Conservation (phyloP, 2,797 vertebrate genomes). For the Clamator glandarius region DNA sequence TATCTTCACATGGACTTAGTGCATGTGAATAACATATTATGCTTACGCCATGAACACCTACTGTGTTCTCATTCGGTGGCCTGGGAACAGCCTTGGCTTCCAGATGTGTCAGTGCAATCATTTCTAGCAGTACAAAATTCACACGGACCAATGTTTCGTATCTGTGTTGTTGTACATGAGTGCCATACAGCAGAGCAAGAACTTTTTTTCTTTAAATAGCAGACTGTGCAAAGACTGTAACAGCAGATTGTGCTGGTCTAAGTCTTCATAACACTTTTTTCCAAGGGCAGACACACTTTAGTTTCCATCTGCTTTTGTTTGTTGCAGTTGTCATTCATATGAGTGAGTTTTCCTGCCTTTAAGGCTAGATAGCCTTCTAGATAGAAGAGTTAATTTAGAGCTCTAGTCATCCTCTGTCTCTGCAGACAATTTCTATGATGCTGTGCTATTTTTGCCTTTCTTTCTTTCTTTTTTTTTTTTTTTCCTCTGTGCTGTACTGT, state of each 20-base stretch:
- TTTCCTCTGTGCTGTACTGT: background rate
- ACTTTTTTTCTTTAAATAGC: background rate
- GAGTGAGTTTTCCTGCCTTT: background rate
- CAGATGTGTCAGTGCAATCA: background rate
- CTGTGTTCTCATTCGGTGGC: background rate
- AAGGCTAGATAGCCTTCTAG: background rate
- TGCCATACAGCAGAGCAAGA: background rate
- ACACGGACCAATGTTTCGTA: background rate
- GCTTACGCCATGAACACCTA: background rate
- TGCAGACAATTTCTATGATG: background rate
- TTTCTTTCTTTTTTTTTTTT: background rate
- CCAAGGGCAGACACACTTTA: background rate
- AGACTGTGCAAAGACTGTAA: background rate
- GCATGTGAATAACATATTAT: background rate
- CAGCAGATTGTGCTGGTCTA: background rate
- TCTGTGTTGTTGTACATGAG: background rate
- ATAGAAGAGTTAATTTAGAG: background rate
- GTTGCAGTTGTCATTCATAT: background rate
- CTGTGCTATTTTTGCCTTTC: background rate
- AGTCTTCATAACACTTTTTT: background rate
- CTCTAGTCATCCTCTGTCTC: background rate
- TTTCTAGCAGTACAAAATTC: background rate
- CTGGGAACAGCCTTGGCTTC: background rate
- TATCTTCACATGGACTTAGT: background rate
- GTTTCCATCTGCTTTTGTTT: conserved; percentile 25